Base-by-base conservation (phyloP, 2,113 vertebrate genomes). In the Oreochromis aureus region DNA sequence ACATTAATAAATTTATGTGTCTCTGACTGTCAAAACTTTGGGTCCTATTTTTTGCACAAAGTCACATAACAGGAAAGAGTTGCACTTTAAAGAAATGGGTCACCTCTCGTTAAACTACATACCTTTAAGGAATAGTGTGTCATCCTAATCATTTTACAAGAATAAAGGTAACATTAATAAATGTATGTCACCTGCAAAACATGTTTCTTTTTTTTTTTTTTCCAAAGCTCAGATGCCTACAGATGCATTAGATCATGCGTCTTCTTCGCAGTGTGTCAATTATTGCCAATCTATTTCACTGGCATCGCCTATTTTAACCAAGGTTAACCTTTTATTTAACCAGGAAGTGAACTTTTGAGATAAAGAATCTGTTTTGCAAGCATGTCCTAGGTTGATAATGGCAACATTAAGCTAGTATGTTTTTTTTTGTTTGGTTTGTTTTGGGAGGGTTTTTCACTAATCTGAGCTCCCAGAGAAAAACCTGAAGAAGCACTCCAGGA, bases 41-140 rank as follows among this genome's bases (percentile, higher is more conserved):
- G 22, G 22, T 24, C 22, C 22, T 24, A 24, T 24, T 24, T 2
- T 2, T 24, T 24, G 22, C 22, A 24, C 22, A 24, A 2, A 24
- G 22, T 24, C 22, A 24, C 22, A 24, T 24, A 24, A 24, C 22
- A 24, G 36, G 51, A 80, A 73, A 82, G 24, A 82, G 56, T 85
- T 90, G 85, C 53, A 88, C 85, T 81, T 87, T 90, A 19, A 87
- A 79, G 54, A 82, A 89, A 48, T 71, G 32, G 83, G 89, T 92
- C 93, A 85, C 10, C 80, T 76, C 79, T 56, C 16, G 36, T 36
- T 39, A 56, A 10, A 10, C 56, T 18, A 24, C 13, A 58, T 54
- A 11, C 2, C 51, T 69, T 83, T 71, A 78, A 69, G 80, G 54
- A 83, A 87, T 82, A 44, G 86, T 19, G 6, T 82, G 63, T 88